Conservation (phyloP, 2,888 invertebrate species). For the Smittia aterrima region DNA sequence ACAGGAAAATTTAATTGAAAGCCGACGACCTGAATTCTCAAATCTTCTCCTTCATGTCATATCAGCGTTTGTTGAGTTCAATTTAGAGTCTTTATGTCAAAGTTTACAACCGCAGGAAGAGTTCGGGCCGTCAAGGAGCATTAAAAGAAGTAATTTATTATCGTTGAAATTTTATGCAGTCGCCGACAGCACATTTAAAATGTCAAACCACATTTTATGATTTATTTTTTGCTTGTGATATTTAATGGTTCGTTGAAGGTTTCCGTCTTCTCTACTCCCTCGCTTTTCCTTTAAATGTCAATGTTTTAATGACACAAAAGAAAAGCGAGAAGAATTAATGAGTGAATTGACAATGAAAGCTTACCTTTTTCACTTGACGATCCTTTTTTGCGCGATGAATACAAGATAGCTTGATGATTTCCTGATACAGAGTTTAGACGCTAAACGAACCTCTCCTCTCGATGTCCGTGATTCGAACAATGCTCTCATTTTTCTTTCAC, state of each 20-base stretch:
- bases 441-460: not conserved
- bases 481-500: slow-evolving; percentile 1
- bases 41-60: too few species aligned
- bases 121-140: not conserved
- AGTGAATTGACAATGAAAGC: not conserved
- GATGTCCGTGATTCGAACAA: not conserved
- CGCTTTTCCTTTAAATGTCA: not conserved
- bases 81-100: not conserved
- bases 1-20: not conserved
- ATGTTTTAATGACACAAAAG: slow-evolving; percentile 6
- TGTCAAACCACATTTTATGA: slow-evolving; percentile 39
- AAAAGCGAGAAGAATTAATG: not conserved
- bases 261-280: not conserved
- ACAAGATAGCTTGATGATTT: not conserved
- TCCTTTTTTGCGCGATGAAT: not conserved
- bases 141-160: slow-evolving; percentile 32
- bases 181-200: slow-evolving; percentile 39
- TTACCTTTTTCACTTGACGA: slow-evolving; percentile 25
- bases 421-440: not conserved
- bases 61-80: not conserved
- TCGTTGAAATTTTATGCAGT: slow-evolving; percentile 30
- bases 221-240: slow-evolving; percentile 36
- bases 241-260: slow-evolving; percentile 39
- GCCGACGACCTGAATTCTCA: not conserved
- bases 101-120: slow-evolving; percentile 23